Percentiles rank a stretch among this genome's conserved stretches.
phyloP scores from a whole-genome alignment of 2,888 invertebrate genomes.

The Agrypnus murinus region DNA sequence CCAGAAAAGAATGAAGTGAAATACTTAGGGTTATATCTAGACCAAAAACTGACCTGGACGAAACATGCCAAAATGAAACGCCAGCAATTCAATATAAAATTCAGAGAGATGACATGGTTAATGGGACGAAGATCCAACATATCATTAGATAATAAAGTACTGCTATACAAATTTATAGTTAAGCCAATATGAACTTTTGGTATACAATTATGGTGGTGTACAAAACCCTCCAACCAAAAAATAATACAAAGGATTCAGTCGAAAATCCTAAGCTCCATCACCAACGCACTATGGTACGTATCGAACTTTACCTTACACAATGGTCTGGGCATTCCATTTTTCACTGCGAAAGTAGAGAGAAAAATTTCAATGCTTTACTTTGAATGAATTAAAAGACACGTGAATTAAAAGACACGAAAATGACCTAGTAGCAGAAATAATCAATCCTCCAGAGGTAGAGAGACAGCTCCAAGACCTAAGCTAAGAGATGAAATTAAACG shows the following conservation, averaged over 20 bases:
- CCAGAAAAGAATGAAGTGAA: not conserved
- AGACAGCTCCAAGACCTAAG: not conserved
- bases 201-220: not conserved
- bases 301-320: too few relatives aligned
- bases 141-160: too few relatives aligned
- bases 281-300: too few relatives aligned
- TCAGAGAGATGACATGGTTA: not conserved
- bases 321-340: not conserved
- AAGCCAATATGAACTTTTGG: conserved; percentile 1
- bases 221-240: not conserved
- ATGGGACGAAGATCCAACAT: not conserved
- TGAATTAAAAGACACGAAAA: too few relatives aligned
- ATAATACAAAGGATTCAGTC: too few relatives aligned
- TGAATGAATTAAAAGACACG: not conserved
- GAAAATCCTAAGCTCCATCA: too few relatives aligned
- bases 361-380: not conserved
- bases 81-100: not conserved
- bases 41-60: not conserved
- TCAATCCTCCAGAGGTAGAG: not conserved
- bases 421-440: conserved; percentile 1
- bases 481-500: not conserved
- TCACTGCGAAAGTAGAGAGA: not conserved
- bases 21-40: not conserved
- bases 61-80: not conserved
- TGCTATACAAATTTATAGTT: not conserved